Percentiles rank a stretch among this genome's conserved stretches.
phyloP scores from a whole-genome alignment of 2,113 vertebrate genomes.

The mouse (Mus musculus) region DNA sequence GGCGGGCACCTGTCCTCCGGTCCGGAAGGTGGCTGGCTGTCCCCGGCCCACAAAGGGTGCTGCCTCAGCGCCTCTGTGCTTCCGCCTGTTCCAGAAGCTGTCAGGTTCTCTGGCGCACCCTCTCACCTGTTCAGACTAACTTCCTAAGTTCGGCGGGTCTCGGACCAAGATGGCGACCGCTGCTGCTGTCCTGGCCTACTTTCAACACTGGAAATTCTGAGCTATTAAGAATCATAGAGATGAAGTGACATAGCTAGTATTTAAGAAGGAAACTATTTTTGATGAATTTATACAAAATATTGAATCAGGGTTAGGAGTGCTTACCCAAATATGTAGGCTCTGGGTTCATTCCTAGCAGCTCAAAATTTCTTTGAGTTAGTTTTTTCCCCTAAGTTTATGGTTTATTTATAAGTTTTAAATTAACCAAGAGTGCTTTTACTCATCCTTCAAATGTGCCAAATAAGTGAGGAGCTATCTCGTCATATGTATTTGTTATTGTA shows the following conservation, averaged over 20 bases:
- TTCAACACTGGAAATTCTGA: conserved; percentile 7
- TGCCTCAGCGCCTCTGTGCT: too few relatives aligned
- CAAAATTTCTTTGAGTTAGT: neutral
- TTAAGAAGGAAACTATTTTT: neutral
- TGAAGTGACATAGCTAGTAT: neutral
- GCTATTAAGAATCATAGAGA: neutral
- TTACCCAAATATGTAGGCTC: neutral
- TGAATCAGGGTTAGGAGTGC: neutral
- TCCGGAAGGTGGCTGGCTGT: too few relatives aligned
- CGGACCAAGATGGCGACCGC: too few relatives aligned
- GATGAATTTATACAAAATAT: neutral
- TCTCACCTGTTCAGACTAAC: too few relatives aligned
- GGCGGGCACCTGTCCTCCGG: too few relatives aligned
- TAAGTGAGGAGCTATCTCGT: neutral
- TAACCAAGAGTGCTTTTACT: neutral
- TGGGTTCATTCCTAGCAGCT: neutral
- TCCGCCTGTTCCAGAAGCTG: too few relatives aligned
- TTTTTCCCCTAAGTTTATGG: neutral
- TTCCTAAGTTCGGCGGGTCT: too few relatives aligned
- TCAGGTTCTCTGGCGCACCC: too few relatives aligned
- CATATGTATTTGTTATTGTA: conserved; percentile 39
- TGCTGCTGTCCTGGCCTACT: too few relatives aligned
- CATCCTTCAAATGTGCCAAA: neutral
- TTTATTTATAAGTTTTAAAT: conserved; percentile 1
- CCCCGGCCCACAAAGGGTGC: too few relatives aligned